A percentile compares a stretch with the other conserved stretches of the same genome.
Conservation (phyloP, 2,888 invertebrate genomes). For the Strigamia transsilvanica region DNA sequence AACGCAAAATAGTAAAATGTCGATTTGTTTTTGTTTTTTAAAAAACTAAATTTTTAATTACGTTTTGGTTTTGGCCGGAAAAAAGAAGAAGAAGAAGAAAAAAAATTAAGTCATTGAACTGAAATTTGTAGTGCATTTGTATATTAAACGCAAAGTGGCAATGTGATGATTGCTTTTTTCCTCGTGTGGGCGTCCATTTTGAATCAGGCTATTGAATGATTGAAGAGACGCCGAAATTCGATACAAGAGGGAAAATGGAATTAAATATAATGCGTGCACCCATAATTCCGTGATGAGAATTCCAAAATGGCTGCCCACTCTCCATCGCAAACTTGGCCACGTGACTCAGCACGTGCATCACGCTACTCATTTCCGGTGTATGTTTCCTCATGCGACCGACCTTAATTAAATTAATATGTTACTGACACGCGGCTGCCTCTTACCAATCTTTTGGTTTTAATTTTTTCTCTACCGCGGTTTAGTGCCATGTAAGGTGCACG, state of each 20-base stretch:
- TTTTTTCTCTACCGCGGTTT: neutral
- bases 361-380: slow-evolving; percentile 36
- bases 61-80: too few species aligned
- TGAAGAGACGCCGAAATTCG: slow-evolving; percentile 31
- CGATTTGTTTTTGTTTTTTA: too few species aligned
- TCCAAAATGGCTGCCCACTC: neutral
- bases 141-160: neutral
- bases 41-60: too few species aligned
- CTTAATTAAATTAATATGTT: slow-evolving; percentile 22
- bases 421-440: neutral
- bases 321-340: neutral
- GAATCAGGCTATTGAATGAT: slow-evolving; percentile 36
- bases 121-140: neutral
- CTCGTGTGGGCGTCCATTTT: slow-evolving; percentile 26
- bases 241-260: slow-evolving; percentile 21
- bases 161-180: slow-evolving; percentile 24
- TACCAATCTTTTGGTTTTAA: neutral
- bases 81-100: too few species aligned
- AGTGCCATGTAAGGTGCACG: too few species aligned
- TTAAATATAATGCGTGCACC: slow-evolving; percentile 37
- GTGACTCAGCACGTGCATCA: slow-evolving; percentile 41
- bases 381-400: neutral
- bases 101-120: neutral
- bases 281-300: slow-evolving; percentile 40
- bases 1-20: too few species aligned